A percentile compares a stretch with the other conserved stretches of the same genome.
Conservation (phyloP, 1,140 invertebrate genomes). For the Saccostrea echinata region DNA sequence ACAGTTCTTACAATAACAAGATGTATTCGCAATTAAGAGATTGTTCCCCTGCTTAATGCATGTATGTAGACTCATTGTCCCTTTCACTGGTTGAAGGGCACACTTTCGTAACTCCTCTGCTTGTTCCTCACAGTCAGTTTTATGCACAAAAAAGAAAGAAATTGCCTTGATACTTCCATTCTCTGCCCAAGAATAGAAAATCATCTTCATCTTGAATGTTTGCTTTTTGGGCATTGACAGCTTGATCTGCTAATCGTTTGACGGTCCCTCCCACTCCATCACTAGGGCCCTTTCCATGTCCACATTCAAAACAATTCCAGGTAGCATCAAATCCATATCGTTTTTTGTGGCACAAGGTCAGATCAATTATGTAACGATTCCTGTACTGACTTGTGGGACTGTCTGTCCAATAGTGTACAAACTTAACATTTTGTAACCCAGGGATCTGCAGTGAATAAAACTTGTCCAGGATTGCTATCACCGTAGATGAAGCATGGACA, state of each 20-base stretch:
- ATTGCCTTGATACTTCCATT: slow-evolving; percentile 41
- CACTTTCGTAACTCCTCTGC: not conserved
- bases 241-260: slow-evolving; percentile 60
- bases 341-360: slow-evolving; percentile 37
- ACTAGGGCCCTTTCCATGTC: slow-evolving; percentile 60
- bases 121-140: not conserved
- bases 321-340: slow-evolving; percentile 6
- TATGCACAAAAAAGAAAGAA: slow-evolving; percentile 47
- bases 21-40: slow-evolving; percentile 4
- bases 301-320: slow-evolving; percentile 61
- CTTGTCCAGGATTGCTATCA: not conserved
- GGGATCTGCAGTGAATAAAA: not conserved
- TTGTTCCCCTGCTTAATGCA: slow-evolving; percentile 13
- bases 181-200: slow-evolving; percentile 55
- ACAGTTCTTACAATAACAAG: slow-evolving; percentile 55
- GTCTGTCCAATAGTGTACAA: slow-evolving; percentile 51
- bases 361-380: slow-evolving; percentile 42
- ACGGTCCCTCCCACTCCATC: slow-evolving; percentile 57
- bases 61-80: slow-evolving; percentile 58
- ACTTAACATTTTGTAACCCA: not conserved
- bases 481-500: slow-evolving; percentile 20
- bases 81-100: slow-evolving; percentile 49
- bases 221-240: slow-evolving; percentile 39
- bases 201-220: slow-evolving; percentile 57
- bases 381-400: slow-evolving; percentile 55